Percentiles rank a stretch among this genome's conserved stretches.
Evolutionary conservation across 2,797 vertebrate species (phyloP).

Genomic region (Bufotes viridis): DNA sequence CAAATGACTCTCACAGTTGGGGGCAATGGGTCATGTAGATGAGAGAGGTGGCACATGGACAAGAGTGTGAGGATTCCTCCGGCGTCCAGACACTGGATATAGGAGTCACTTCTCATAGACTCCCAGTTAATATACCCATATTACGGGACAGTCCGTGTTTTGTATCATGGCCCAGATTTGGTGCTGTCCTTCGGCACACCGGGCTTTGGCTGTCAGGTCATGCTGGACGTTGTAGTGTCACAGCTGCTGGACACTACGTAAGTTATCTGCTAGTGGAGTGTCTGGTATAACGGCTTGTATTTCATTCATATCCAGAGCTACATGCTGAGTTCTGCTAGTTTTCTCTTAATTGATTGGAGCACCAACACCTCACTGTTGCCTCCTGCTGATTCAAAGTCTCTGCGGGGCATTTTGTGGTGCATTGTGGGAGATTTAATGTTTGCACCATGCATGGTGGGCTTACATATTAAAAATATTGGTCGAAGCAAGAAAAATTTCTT

Average conservation of each 20-base stretch:
- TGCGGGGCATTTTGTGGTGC: background rate
- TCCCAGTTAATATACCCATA: background rate
- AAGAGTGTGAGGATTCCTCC: slow-evolving; percentile 19
- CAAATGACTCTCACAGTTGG: slow-evolving; percentile 21
- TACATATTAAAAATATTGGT: too few species aligned
- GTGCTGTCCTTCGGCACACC: background rate
- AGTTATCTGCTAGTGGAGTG: background rate
- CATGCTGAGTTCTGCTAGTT: background rate
- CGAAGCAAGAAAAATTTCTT: background rate
- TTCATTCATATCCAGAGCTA: background rate
- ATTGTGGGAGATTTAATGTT: background rate
- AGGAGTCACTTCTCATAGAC: background rate
- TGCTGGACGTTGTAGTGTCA: background rate
- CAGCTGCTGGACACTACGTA: too few species aligned
- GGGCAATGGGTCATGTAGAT: background rate
- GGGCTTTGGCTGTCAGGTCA: background rate
- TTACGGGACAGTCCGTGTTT: background rate
- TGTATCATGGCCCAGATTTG: background rate
- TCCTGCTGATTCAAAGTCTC: too few species aligned
- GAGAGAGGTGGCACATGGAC: slow-evolving; percentile 8
- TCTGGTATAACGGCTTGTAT: background rate
- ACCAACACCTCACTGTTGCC: background rate
- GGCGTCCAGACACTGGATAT: background rate
- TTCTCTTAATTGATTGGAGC: background rate
- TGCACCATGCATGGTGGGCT: too few species aligned